Conservation (phyloP, 2,113 vertebrate genomes). For the Petaurus breviceps region DNA sequence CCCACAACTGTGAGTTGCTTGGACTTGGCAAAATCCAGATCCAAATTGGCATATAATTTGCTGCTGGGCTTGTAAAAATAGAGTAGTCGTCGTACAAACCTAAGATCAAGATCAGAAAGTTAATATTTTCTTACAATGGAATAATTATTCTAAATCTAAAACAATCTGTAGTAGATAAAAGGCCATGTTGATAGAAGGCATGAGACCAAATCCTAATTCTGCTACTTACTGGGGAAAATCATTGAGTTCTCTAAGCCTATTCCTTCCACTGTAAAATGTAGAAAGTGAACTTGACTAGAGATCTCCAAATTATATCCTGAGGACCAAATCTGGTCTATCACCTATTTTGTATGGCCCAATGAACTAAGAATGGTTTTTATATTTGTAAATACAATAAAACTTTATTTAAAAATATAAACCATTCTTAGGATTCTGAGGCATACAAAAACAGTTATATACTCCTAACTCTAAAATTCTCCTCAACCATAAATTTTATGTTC, state of each 20-base stretch:
- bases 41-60: constrained; percentile 93
- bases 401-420: not conserved
- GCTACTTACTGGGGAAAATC: not conserved
- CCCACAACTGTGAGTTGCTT: constrained; percentile 97
- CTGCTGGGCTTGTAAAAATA: constrained; percentile 99
- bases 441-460: not conserved
- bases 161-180: not conserved
- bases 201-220: not conserved
- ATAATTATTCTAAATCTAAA: not conserved
- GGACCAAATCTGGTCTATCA: not conserved
- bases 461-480: not conserved
- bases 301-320: not conserved
- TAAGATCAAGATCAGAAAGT: constrained; percentile 74
- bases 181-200: not conserved
- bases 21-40: constrained; percentile 92
- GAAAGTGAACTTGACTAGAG: not conserved
- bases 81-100: constrained; percentile 95
- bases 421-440: not conserved
- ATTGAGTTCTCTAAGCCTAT: not conserved
- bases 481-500: not conserved
- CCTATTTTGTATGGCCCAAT: not conserved
- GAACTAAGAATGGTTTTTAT: not conserved
- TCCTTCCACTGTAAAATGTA: not conserved
- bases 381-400: not conserved
- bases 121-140: not conserved